These are phyloP conservation scores for Protobothrops mucrosquamatus DNA, from an alignment of 2,113 vertebrate genomes.

Conservation along the genomic window DNA sequence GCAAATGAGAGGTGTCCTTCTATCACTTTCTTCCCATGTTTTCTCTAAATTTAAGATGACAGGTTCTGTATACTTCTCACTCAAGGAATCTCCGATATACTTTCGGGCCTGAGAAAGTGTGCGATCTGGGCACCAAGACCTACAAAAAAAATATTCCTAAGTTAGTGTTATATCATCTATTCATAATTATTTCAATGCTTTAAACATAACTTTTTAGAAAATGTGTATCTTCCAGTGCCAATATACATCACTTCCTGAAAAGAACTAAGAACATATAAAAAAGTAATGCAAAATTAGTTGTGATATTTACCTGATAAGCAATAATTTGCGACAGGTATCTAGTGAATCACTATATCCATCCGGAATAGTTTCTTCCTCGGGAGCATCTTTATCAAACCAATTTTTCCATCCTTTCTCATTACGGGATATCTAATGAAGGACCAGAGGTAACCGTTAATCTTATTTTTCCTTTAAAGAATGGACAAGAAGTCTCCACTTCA, in stretches of 20 bases:
- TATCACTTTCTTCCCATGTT: constrained; percentile 76
- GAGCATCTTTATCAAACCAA: constrained; percentile 75
- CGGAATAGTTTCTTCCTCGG: constrained; percentile 74
- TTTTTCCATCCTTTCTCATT: constrained; percentile 73
- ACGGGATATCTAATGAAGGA: constrained; percentile 59
- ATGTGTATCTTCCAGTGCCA: not conserved
- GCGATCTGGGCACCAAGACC: constrained; percentile 78
- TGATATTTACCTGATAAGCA: constrained; percentile 71
- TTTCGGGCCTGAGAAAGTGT: constrained; percentile 76
- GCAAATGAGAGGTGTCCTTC: constrained; percentile 72
- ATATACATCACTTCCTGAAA: not conserved
- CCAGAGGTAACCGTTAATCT: constrained; percentile 12
- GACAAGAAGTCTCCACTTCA: constrained; percentile 7
- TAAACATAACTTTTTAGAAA: constrained; percentile 1
- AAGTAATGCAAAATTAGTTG: not conserved
- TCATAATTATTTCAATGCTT: not conserved
- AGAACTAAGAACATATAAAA: not conserved
- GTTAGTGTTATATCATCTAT: not conserved
- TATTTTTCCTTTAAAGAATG: constrained; percentile 27
- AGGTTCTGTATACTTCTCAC: constrained; percentile 74
- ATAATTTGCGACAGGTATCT: constrained; percentile 71
- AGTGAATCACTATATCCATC: constrained; percentile 72
- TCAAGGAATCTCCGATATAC: constrained; percentile 70
- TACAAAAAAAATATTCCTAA: constrained; percentile 54
- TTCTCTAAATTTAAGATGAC: constrained; percentile 75